A percentile compares a stretch with the other conserved stretches of the same genome.
Conservation (phyloP, 2,797 vertebrate species). For the Enteromius trimaculatus region DNA sequence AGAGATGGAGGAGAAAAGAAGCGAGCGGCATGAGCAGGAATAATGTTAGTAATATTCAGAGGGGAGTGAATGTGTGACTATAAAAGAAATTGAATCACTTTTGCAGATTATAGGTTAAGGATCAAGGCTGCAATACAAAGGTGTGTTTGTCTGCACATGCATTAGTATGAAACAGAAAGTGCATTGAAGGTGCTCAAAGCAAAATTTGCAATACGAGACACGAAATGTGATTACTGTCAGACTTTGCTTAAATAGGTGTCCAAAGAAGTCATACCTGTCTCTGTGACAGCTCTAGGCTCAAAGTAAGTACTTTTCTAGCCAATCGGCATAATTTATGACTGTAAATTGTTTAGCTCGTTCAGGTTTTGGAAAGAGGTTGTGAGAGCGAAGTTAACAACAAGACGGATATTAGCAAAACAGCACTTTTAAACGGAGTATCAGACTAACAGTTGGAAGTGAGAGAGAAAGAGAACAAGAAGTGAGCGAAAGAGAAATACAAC, state of each 20-base stretch:
- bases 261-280: not conserved
- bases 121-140: slow-evolving; percentile 48
- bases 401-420: not conserved
- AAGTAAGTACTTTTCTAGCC: not conserved
- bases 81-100: slow-evolving; percentile 33
- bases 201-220: not conserved
- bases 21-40: slow-evolving; percentile 19
- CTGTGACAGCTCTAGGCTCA: not conserved
- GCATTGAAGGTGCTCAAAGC: not conserved
- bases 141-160: slow-evolving; percentile 36
- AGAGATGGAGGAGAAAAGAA: slow-evolving; percentile 12
- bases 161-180: slow-evolving; percentile 4
- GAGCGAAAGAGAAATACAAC: slow-evolving; percentile 23
- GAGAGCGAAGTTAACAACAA: not conserved
- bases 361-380: not conserved
- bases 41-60: slow-evolving; percentile 23
- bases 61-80: slow-evolving; percentile 21
- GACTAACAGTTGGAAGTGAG: slow-evolving; percentile 12
- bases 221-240: not conserved
- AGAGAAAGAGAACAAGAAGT: slow-evolving; percentile 25
- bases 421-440: slow-evolving; percentile 2
- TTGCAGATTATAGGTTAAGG: slow-evolving; percentile 39
- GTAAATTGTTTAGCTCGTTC: not conserved
- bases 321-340: not conserved
- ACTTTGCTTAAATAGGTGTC: slow-evolving; percentile 10